Evolutionary conservation across 2,888 invertebrate species (phyloP).

Genomic region (Nymphalis urticae): DNA sequence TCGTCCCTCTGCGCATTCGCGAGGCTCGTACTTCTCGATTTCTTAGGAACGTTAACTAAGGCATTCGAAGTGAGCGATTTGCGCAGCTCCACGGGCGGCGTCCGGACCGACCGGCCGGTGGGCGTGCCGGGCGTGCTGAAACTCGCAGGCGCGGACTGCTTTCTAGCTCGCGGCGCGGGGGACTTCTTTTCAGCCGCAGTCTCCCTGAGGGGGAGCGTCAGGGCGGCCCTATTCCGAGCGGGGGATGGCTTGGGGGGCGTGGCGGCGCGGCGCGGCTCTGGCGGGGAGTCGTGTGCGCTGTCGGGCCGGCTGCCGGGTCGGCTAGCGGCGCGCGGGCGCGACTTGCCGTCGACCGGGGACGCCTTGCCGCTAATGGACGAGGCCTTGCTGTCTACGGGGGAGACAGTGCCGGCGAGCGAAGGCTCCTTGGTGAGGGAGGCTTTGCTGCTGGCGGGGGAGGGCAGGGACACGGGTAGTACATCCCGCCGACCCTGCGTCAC

Average conservation of each 20-base stretch:
- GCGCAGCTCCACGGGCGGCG: conserved; percentile 59
- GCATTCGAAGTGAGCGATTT: conserved; percentile 62
- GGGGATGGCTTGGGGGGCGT: conserved; percentile 53
- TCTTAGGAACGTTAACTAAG: conserved; percentile 62
- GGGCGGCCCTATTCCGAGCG: conserved; percentile 47
- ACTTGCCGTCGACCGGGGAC: conserved; percentile 51
- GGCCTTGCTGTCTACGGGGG: conserved; percentile 61
- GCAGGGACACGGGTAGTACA: conserved; percentile 59
- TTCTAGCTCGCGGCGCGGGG: conserved; percentile 52
- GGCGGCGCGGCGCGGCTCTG: conserved; percentile 52
- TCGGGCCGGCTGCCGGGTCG: conserved; percentile 45
- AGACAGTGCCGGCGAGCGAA: conserved; percentile 50
- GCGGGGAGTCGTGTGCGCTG: conserved; percentile 51
- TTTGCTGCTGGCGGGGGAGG: conserved; percentile 46
- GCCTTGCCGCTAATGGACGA: conserved; percentile 59
- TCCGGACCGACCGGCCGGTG: conserved; percentile 54
- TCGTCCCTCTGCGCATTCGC: conserved; percentile 55
- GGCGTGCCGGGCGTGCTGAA: conserved; percentile 63
- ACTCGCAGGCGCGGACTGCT: conserved; percentile 66
- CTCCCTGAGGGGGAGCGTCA: conserved; percentile 60
- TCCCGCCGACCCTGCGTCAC: conserved; percentile 69
- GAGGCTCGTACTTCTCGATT: conserved; percentile 71
- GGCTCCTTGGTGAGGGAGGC: conserved; percentile 51
- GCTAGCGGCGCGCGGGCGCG: conserved; percentile 45
- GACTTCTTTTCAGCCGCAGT: conserved; percentile 36